Base-by-base conservation (phyloP, 2,797 vertebrate genomes). In the Zenarchopterus dispar region DNA sequence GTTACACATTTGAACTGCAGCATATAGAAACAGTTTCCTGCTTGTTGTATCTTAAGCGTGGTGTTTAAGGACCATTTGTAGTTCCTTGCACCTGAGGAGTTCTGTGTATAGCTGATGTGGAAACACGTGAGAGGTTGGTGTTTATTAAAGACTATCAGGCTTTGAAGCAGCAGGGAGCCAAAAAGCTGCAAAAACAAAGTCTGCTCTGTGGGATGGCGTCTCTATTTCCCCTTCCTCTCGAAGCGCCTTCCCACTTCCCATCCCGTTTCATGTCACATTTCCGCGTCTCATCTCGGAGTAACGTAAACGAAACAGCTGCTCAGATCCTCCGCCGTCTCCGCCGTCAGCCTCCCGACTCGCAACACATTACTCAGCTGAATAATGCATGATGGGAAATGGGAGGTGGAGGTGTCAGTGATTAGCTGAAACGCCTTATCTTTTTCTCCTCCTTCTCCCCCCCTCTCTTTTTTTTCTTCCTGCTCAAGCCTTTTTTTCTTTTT, bases 361-460 rank as follows among this genome's bases (percentile, higher is more conserved):
- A 52, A 72, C 68, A 81, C 65, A 59, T 76, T 74, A 75, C 63
- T 62, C 46, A 55, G 77, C 68, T 85, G 80, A 91, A 86, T 88
- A 84, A 86, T 86, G 77, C 73, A 87, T 73, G 78, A 79, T 65
- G 74, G 64, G 72, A 82, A 85, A 75, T 59, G 73, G 77, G 84
- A 82, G 78, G 73, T 73, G 16, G 73, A 53, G 31, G 60, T 70
- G 71, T 76, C 75, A 53, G 46, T n/a, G 2, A 74, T 67, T 67
- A 62, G 22, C 11, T 68, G 68, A 68, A n/a, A 9, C 4, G 13
- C 13, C 10, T 10, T 3, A 33, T 18, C 50, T 26, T 36, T 10
- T 10, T 15, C n/a, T n/a, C 19, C 28, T 22, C 18, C 44, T 16
- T 6, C 28, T 16, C 2, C 2, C 39, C 11, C 2, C 39, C 9